These are phyloP conservation scores for Mormyrus proboscirostris DNA, from an alignment of 2,797 vertebrate genomes.

Conservation along the genomic window DNA sequence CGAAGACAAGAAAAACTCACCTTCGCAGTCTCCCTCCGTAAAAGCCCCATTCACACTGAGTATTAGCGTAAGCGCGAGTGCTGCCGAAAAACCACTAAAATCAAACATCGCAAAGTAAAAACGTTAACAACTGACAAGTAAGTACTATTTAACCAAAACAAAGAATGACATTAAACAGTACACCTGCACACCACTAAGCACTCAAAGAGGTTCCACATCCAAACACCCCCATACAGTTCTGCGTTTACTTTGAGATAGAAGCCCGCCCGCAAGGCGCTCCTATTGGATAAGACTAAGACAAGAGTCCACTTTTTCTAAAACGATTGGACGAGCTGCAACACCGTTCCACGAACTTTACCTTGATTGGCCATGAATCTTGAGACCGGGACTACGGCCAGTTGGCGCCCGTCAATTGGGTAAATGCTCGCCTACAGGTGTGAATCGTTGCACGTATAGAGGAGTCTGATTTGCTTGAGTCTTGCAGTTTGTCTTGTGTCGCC, in stretches of 20 bases:
- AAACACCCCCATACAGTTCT: neutral
- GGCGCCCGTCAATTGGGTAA: slow-evolving; percentile 62
- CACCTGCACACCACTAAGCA: slow-evolving; percentile 42
- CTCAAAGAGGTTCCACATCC: slow-evolving; percentile 16
- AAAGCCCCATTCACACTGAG: slow-evolving; percentile 56
- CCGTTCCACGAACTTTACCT: slow-evolving; percentile 43
- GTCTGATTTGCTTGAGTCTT: neutral
- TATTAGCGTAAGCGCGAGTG: slow-evolving; percentile 67
- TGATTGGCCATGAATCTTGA: slow-evolving; percentile 44
- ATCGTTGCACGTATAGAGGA: neutral
- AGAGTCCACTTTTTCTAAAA: neutral
- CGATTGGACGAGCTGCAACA: slow-evolving; percentile 30
- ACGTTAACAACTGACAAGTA: neutral
- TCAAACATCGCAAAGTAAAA: slow-evolving; percentile 45
- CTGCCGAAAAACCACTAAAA: slow-evolving; percentile 67
- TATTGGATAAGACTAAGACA: slow-evolving; percentile 48
- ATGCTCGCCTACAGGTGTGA: neutral
- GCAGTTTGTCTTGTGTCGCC: neutral
- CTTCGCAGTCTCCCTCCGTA: slow-evolving; percentile 82
- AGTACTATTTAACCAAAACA: neutral
- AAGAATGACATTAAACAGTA: neutral
- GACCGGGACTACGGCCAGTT: slow-evolving; percentile 62
- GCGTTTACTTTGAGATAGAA: slow-evolving; percentile 24
- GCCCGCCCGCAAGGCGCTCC: slow-evolving; percentile 20
- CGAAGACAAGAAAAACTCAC: slow-evolving; percentile 51